Evolutionary conservation across 2,888 invertebrate genomes (phyloP).

Genomic region (Dione vanillae): DNA sequence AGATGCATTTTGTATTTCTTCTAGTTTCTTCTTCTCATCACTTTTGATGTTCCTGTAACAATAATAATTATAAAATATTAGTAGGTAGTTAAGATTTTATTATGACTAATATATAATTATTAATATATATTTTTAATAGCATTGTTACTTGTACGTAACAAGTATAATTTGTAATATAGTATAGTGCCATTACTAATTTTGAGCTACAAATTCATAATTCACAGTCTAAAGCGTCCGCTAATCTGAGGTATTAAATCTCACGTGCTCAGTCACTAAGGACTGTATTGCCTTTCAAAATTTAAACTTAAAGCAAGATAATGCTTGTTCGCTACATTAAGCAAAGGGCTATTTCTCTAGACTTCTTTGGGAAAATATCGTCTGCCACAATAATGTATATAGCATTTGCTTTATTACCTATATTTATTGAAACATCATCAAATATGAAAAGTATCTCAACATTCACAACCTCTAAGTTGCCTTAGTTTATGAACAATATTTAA

Average conservation of each 20-base stretch:
- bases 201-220: background rate
- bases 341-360: background rate
- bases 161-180: too few species aligned
- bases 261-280: conserved; percentile 1
- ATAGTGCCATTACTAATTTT: background rate
- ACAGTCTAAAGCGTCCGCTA: conserved; percentile 6
- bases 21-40: conserved; percentile 61
- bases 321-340: background rate
- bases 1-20: conserved; percentile 66
- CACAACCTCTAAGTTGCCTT: too few species aligned
- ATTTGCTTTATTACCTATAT: too few species aligned
- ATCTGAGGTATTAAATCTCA: conserved; percentile 7
- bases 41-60: conserved; percentile 72
- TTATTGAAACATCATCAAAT: too few species aligned
- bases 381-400: too few species aligned
- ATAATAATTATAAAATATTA: conserved; percentile 46
- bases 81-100: too few species aligned
- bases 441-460: too few species aligned
- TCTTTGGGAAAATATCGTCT: background rate
- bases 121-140: too few species aligned
- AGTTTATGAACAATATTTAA: too few species aligned
- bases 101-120: too few species aligned
- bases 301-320: background rate
- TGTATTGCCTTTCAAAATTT: background rate
- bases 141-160: too few species aligned